Evolutionary conservation across 2,888 invertebrate species (phyloP), one percentile per base, ranked within the genome.

Genomic region (Sminthurinus aureus): DNA sequence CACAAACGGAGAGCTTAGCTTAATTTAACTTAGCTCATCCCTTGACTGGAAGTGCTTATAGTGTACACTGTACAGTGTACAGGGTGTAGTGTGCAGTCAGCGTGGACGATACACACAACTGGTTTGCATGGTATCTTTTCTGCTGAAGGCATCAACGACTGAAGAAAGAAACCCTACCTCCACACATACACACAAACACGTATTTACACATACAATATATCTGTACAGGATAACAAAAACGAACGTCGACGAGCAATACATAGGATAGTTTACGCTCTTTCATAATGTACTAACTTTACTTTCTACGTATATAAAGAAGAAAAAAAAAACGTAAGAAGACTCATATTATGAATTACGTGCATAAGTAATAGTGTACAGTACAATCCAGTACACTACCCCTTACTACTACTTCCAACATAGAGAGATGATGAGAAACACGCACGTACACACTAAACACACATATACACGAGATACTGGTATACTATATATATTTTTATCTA

Each of bases 81-180:
- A 18, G 80, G 11, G 77, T 84, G 82, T 81, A 82, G 86, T 85
- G 85, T 86, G 85, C 86, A 86, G 87, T 84, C 79, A 85, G 85
- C 86, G 84, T 87, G 87, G 85, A 85, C 84, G 82, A 85, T 83
- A 51, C 79, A 84, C 38, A 38, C 82, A 83, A 87, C 87, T 86
- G 86, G 84, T 81, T 86, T 79, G 79, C 75, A 78, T 77, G 77
- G 67, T 77, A 83, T 78, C 78, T 83, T 69, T 80, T 52, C 79
- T 2, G 22, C 67, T 22, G 11, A 11, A 69, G 22, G 22, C 11
- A 20, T 6, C 20, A 1, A 50, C 3, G 58, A 76, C 18, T 22
- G 6, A 9, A 75, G n/a, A 73, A 84, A 81, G 81, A 83, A 81
- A 83, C 80, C 80, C 76, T 83, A 80, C 82, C 67, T 69, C 74